Evolutionary conservation across 2,797 vertebrate species (phyloP), one percentile per base, ranked within the genome.

Genomic region (Limnodromus scolopaceus): DNA sequence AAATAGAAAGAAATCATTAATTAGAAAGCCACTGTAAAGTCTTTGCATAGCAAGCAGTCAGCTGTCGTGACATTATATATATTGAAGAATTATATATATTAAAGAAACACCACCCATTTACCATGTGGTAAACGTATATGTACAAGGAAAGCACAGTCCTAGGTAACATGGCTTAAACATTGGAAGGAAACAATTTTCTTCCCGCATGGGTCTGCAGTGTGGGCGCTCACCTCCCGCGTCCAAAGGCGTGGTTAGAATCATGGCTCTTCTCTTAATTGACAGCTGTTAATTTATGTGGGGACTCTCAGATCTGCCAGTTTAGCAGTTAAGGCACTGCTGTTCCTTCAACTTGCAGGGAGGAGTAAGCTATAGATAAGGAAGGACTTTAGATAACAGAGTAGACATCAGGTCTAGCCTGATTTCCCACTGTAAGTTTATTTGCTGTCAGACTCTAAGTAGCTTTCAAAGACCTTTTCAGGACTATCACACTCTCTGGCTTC

Each of bases 351-450:
- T 69, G 8, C 38, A 58, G 77, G 46, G 54, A 87, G 54, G 46
- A 8, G 30, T 9, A 45, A 91, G 11, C n/a, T 84, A 10, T 5
- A 88, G 77, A 84, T 79, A 92, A 46, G 1, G 1, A 72, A 82
- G 15, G 38, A 41, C 41, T 93, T 89, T 3, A 91, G 84, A 93
- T 86, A 96, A 76, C 8, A 17, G 68, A 72, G 77, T 4, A 91
- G 94, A 86, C 70, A 69, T 69, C 41, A 72, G 18, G 74, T 91
- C 77, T 93, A 91, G 87, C 70, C 81, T 61, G 45, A 58, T 76
- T 89, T 92, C 63, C 46, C 76, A 36, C 38, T 79, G 89, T 8
- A 77, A 28, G 41, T 48, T 93, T 86, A n/a, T 71, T 78, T 92
- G 46, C 34, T 89, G 70, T 75, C 66, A 89, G 34, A 18, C 17